A percentile compares a stretch with the other conserved stretches of the same genome.
Evolutionary conservation across 1,140 invertebrate genomes (phyloP).

Genomic region (Arctopsyche grandis): DNA sequence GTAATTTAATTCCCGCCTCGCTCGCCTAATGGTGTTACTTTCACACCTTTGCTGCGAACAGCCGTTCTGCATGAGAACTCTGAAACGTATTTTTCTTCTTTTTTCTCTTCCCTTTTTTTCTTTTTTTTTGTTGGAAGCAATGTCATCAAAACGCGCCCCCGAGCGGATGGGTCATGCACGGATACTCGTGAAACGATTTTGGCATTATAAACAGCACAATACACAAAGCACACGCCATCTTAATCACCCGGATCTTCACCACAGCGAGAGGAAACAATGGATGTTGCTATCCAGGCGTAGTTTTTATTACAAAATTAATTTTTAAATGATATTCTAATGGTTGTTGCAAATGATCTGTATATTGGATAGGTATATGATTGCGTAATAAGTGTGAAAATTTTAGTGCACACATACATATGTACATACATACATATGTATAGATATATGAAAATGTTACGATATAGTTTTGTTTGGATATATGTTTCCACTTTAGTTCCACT

Average conservation of each 20-base stretch:
- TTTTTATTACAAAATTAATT: not conserved
- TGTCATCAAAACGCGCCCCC: not conserved
- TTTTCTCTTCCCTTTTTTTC: not conserved
- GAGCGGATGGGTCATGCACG: constrained; percentile 21
- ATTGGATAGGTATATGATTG: no score
- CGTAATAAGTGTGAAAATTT: not conserved
- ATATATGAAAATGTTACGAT: constrained; percentile 1
- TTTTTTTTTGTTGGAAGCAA: not conserved
- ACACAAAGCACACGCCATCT: constrained; percentile 29
- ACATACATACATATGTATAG: not conserved
- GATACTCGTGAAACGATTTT: not conserved
- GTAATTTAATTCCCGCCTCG: constrained; percentile 44
- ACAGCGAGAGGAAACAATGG: constrained; percentile 6
- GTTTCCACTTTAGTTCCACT: constrained; percentile 42
- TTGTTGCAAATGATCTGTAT: no score
- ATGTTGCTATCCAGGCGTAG: not conserved
- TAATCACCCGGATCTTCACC: not conserved
- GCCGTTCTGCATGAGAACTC: constrained; percentile 36
- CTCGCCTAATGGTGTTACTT: constrained; percentile 44
- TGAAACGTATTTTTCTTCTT: not conserved
- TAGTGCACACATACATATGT: not conserved
- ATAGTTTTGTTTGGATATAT: constrained; percentile 39
- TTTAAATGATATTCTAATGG: no score
- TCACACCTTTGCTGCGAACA: constrained; percentile 35
- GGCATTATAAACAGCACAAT: constrained; percentile 13